Conservation (phyloP, 92 coral and sea anemone species). For the Porites evermanni region DNA sequence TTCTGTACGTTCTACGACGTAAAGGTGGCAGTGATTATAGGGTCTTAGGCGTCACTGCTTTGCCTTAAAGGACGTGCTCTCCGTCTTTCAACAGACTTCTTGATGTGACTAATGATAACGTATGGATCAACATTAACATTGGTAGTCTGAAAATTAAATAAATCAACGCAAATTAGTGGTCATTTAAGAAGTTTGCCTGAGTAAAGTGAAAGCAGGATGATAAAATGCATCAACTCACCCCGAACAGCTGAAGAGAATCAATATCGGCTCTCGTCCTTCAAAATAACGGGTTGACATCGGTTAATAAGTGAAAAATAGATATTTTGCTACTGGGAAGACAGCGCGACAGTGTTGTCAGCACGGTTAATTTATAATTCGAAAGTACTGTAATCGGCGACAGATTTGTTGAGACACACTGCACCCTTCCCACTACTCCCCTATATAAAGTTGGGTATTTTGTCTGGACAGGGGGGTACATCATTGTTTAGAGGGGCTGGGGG, state of each 20-base stretch:
- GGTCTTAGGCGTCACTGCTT: neutral
- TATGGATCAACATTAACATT: constrained; percentile 82
- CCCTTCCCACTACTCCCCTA: no score
- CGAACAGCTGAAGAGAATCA: constrained; percentile 93
- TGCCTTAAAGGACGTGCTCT: neutral
- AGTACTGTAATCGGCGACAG: no score
- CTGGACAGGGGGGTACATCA: no score
- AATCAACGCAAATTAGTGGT: neutral
- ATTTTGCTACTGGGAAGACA: no score
- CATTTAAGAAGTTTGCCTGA: neutral
- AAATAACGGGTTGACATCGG: neutral
- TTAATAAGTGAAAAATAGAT: no score
- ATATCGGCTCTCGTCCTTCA: constrained; percentile 82
- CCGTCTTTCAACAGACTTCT: constrained; percentile 54
- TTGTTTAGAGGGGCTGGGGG: no score
- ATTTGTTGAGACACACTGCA: no score
- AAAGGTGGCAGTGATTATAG: neutral
- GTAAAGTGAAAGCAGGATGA: neutral
- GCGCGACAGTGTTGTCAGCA: no score
- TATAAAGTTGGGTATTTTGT: no score
- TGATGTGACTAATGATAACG: constrained; percentile 56
- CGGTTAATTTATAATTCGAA: no score
- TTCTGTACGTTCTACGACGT: no score
- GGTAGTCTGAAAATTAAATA: constrained; percentile 45
- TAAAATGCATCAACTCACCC: constrained; percentile 70